These are phyloP conservation scores for Dysdera silvatica DNA, from an alignment of 1,140 invertebrate species.

Conservation along the genomic window DNA sequence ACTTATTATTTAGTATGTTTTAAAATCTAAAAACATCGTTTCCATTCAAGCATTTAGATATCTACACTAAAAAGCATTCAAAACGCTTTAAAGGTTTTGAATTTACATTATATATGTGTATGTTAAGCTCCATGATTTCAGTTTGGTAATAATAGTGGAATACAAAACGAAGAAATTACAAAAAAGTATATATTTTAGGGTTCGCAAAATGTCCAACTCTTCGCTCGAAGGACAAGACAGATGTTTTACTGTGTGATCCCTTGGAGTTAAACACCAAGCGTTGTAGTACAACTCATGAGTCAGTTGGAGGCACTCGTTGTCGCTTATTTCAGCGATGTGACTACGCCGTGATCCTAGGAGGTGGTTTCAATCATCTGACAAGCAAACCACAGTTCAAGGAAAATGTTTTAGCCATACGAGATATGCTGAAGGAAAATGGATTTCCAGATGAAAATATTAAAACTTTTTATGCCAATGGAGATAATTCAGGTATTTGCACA, in stretches of 20 bases:
- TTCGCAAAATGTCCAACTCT: slow-evolving; percentile 45
- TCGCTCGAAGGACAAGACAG: slow-evolving; percentile 43
- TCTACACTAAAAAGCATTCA: too few relatives aligned
- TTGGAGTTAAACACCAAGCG: slow-evolving; percentile 46
- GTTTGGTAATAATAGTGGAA: too few relatives aligned
- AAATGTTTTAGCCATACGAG: slow-evolving; percentile 44
- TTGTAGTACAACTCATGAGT: slow-evolving; percentile 46
- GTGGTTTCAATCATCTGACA: slow-evolving; percentile 51
- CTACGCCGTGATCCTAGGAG: slow-evolving; percentile 50
- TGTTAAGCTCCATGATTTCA: too few relatives aligned
- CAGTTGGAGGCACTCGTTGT: slow-evolving; percentile 44
- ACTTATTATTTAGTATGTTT: too few relatives aligned
- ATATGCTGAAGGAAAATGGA: slow-evolving; percentile 47
- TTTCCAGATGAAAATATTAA: slow-evolving; percentile 49
- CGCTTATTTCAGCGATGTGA: slow-evolving; percentile 51
- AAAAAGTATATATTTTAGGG: slow-evolving; percentile 36
- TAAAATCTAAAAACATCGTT: too few relatives aligned
- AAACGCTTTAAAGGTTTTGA: too few relatives aligned
- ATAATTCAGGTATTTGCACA: background rate
- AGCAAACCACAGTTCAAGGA: slow-evolving; percentile 38
- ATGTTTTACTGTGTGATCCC: slow-evolving; percentile 46
- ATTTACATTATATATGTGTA: too few relatives aligned
- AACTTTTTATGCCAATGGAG: slow-evolving; percentile 52
- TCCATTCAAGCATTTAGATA: too few relatives aligned
- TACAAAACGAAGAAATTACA: too few relatives aligned